phyloP scores from a whole-genome alignment of 2,113 vertebrate genomes.

The Platanista minor region DNA sequence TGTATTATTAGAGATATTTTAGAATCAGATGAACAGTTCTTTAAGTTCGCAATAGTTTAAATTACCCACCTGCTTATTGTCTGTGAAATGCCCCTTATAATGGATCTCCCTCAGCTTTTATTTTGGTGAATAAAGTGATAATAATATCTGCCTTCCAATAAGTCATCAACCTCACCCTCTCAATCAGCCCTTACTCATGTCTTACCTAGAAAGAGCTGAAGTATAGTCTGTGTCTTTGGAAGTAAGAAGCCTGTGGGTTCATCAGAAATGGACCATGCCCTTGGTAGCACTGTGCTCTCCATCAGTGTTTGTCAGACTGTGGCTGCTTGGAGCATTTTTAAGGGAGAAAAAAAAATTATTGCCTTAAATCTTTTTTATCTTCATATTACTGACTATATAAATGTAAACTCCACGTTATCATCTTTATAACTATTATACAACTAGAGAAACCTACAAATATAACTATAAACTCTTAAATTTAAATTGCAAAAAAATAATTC shows the following conservation, averaged over 20 bases:
- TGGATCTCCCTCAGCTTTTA: neutral
- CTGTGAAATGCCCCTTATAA: neutral
- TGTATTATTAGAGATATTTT: neutral
- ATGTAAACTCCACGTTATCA: neutral
- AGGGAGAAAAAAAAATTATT: neutral
- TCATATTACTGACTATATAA: neutral
- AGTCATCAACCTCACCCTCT: neutral
- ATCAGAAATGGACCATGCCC: neutral
- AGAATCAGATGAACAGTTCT: neutral
- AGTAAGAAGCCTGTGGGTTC: neutral
- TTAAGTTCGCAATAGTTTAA: neutral
- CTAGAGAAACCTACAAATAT: neutral
- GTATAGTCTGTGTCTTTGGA: neutral
- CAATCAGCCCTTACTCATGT: neutral
- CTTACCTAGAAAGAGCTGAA: neutral
- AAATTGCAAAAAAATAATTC: neutral
- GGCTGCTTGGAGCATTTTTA: neutral
- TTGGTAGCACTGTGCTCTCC: neutral
- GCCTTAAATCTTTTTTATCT: neutral
- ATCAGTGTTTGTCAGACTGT: neutral
- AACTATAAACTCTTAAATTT: neutral
- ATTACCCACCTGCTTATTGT: neutral
- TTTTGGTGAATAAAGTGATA: neutral
- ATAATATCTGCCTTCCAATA: neutral
- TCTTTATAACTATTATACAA: neutral